Evolutionary conservation across 2,888 invertebrate genomes (phyloP).

Genomic region (Phengaris alcon): DNA sequence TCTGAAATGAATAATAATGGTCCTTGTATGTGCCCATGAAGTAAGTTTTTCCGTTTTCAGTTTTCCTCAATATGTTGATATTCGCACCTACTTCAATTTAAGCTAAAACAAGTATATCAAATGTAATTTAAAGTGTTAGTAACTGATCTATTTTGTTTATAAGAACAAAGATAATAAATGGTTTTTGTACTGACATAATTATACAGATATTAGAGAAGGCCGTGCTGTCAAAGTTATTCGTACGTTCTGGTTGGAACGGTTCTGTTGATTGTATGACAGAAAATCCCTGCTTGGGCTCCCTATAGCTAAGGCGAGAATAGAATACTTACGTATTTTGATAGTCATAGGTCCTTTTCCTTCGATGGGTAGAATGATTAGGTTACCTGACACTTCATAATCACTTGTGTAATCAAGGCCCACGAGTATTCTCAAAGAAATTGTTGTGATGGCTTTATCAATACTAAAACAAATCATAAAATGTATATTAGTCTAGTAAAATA

Average conservation of each 20-base stretch:
- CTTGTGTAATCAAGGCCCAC: background rate
- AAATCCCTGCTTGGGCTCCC: too few species aligned
- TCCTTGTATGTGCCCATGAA: background rate
- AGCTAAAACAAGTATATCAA: background rate
- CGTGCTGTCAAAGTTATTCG: too few species aligned
- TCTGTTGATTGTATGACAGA: too few species aligned
- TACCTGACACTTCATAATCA: background rate
- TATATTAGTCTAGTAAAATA: too few species aligned
- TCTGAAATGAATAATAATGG: background rate
- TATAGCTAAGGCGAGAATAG: background rate
- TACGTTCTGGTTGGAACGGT: too few species aligned
- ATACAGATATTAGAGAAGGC: too few species aligned
- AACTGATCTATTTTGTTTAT: too few species aligned
- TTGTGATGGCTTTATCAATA: background rate
- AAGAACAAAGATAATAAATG: too few species aligned
- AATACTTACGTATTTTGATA: background rate
- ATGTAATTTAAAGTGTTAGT: too few species aligned
- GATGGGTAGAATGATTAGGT: background rate
- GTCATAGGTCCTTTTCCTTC: slow-evolving; percentile 3
- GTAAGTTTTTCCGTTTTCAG: background rate
- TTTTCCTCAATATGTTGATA: background rate
- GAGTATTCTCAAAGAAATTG: background rate
- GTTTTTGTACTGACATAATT: too few species aligned
- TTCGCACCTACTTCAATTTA: background rate
- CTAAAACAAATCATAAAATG: background rate